Base-by-base conservation (phyloP, 2,113 vertebrate genomes). In the Uropsilus gracilis region DNA sequence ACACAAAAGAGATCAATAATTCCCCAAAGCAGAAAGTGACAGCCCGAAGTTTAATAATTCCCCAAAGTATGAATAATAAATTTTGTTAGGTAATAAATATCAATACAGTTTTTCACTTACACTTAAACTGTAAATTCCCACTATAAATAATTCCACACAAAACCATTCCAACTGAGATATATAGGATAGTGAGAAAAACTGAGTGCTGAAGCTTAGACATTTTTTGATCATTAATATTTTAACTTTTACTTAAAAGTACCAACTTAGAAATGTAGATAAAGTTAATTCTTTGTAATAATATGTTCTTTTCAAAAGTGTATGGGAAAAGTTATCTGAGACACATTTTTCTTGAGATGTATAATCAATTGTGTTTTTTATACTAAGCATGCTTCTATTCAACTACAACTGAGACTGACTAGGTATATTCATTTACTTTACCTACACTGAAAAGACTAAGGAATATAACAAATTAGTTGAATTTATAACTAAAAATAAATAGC, bases 1-100 rank as follows among this genome's bases (percentile, higher is more conserved):
- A 92, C 72, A 48, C 20, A 80, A 84, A 87, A 11, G 24, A 78
- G 53, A 90, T 39, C 6, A 83, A 91, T 24, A 91, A 44, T 84
- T 85, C 55, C 30, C 66, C 68, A 86, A 81, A 64, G 26, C 44
- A 69, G 37, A 94, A 91, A 86, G 50, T 94, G 53, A 42, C 75
- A 76, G 68, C 17, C 24, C 69, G 13, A 46, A 94, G 12, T 94
- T 83, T n/a, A 53, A 46, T 57, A 78, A 83, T 73, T 20, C 50
- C 63, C 10, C 71, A 4, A 44, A 81, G 16, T 37, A 50, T 59
- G 4, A 89, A 10, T 84, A 6, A 10, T 53, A 86, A 53, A 59
- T n/a, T 81, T 89, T 88, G 32, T 89, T 53, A 53, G 24, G 1
- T 69, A 46, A 55, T 39, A 87, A 71, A 72, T 55, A 53, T 46